Base-by-base conservation (phyloP, 1,140 invertebrate species). In the Microplitis demolitor region DNA sequence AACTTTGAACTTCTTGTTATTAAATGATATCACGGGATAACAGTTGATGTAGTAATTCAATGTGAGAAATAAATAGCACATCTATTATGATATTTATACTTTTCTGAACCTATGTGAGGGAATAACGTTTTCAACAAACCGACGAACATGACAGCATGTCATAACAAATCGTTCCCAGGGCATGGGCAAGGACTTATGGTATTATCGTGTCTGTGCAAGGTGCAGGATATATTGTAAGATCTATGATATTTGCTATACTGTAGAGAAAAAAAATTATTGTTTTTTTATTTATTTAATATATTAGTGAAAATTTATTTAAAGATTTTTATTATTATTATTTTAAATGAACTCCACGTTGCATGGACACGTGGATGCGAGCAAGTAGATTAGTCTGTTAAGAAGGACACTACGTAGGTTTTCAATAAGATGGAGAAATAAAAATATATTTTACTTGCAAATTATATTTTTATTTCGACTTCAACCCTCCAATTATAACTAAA, bases 101-200 rank as follows among this genome's bases (percentile, higher is more conserved):
- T 77, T 78, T 82, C 78, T 80, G 78, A 79, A 76, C 75, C 80
- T 83, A 81, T 67, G 58, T 75, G 71, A 79, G 79, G 70, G 73
- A 61, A 78, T 74, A 71, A 78, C 78, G 78, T 54, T 73, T 80
- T 81, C 75, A 81, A 83, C 54, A 80, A 83, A 72, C 78, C 77
- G 80, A 80, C 78, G 78, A 83, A 83, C 78, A 82, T 79, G 76
- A 84, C 79, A 83, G 74, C 76, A 76, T 74, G 72, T 80, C 79
- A 79, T 79, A 81, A 76, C 80, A 87, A 78, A 82, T 82, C 78
- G 79, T 83, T 84, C 77, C 68, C 76, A 82, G 79, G 80, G 80
- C 56, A 82, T 73, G 77, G 75, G 60, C 67, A 76, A 76, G 76
- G 68, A 78, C 61, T 75, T 13, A 3, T 71, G 45, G 31, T 56